These are phyloP conservation scores for Morpho helenor DNA, from an alignment of 2,888 invertebrate species.

Conservation along the genomic window DNA sequence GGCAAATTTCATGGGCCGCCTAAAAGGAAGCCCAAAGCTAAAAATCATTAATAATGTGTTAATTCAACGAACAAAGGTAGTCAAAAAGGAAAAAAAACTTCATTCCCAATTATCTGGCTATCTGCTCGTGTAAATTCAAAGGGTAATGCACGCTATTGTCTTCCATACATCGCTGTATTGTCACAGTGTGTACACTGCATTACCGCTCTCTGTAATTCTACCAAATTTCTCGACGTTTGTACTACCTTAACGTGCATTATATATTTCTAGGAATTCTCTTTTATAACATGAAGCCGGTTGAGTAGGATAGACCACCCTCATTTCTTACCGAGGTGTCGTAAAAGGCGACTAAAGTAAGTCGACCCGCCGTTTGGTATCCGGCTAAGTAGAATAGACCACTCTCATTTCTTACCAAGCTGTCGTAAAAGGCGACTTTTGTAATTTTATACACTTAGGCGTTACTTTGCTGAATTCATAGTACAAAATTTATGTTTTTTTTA, in stretches of 20 bases:
- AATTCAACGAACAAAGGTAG: slow-evolving; percentile 19
- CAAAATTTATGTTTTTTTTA: too few relatives aligned
- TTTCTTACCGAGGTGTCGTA: too few relatives aligned
- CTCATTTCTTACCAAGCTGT: too few relatives aligned
- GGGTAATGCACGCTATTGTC: slow-evolving; percentile 70
- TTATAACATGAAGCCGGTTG: too few relatives aligned
- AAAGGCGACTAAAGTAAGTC: too few relatives aligned
- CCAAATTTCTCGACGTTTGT: slow-evolving; percentile 13
- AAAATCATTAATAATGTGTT: slow-evolving; percentile 18
- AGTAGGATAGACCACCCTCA: too few relatives aligned
- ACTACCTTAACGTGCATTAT: not conserved
- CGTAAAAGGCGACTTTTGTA: too few relatives aligned
- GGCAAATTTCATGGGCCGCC: not conserved
- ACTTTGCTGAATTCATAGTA: too few relatives aligned
- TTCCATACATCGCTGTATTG: slow-evolving; percentile 63
- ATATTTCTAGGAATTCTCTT: too few relatives aligned
- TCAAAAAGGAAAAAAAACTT: slow-evolving; percentile 52
- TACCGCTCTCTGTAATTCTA: slow-evolving; percentile 46
- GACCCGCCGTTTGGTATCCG: too few relatives aligned
- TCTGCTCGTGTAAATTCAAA: slow-evolving; percentile 74
- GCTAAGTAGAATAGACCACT: too few relatives aligned
- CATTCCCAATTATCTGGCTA: slow-evolving; percentile 67
- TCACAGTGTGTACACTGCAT: slow-evolving; percentile 68
- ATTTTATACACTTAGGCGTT: too few relatives aligned
- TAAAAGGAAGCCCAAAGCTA: slow-evolving; percentile 7